Evolutionary conservation across 2,888 invertebrate species (phyloP).

Genomic region (Apamea anceps): DNA sequence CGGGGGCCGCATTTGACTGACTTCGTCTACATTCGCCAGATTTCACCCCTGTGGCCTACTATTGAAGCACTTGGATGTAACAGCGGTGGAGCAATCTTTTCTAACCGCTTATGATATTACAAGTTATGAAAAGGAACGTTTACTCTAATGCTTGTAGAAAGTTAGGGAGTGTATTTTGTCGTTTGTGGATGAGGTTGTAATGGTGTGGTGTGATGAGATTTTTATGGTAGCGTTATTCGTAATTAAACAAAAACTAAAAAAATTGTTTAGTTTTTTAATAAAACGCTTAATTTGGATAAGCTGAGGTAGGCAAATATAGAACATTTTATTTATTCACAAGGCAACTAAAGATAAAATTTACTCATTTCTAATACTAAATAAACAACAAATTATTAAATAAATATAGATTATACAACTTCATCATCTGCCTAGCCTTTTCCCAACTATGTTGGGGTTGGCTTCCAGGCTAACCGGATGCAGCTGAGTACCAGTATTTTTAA

Average conservation of each 20-base stretch:
- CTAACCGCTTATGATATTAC: constrained; percentile 65
- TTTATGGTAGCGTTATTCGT: not conserved
- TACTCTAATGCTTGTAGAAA: constrained; percentile 55
- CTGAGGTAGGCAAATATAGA: no score
- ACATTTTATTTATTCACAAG: no score
- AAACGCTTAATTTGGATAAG: not conserved
- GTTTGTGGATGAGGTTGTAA: not conserved
- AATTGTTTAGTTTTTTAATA: not conserved
- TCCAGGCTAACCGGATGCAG: no score
- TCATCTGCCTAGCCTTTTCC: no score
- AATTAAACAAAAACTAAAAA: not conserved
- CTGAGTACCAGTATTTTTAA: no score
- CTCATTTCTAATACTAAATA: no score
- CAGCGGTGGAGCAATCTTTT: constrained; percentile 62
- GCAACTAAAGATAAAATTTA: no score
- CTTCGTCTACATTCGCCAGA: constrained; percentile 49
- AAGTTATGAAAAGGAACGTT: constrained; percentile 47
- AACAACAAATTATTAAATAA: no score
- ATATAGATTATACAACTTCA: not conserved
- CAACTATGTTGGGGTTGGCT: no score
- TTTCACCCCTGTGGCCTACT: constrained; percentile 59
- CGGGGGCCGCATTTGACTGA: constrained; percentile 40
- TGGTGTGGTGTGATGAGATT: not conserved
- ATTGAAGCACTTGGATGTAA: constrained; percentile 49
- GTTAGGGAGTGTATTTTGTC: constrained; percentile 35